Percentiles rank a stretch among this genome's conserved stretches.
Evolutionary conservation across 2,888 invertebrate genomes (phyloP).

Genomic region (Andrena bucephala): DNA sequence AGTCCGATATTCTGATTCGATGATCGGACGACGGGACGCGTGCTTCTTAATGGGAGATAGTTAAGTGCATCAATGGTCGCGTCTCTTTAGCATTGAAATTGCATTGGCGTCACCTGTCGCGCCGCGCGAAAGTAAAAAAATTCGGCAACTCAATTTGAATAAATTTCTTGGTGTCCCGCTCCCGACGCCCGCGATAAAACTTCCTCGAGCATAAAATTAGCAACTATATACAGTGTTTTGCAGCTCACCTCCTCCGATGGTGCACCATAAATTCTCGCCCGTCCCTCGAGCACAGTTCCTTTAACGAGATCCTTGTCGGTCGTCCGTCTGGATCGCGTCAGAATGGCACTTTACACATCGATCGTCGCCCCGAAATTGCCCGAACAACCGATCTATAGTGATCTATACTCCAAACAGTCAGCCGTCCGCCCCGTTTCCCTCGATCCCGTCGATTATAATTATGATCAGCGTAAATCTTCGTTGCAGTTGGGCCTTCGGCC

Average conservation of each 20-base stretch:
- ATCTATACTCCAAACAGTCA: not conserved
- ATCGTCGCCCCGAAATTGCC: not conserved
- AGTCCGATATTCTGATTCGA: constrained; percentile 39
- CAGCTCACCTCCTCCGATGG: constrained; percentile 53
- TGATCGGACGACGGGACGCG: constrained; percentile 22
- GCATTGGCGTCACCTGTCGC: constrained; percentile 51
- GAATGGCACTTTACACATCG: not conserved
- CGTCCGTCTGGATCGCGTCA: constrained; percentile 8
- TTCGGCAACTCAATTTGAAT: constrained; percentile 65
- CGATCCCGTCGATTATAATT: constrained; percentile 32
- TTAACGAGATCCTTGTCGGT: constrained; percentile 43
- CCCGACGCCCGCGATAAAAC: constrained; percentile 19
- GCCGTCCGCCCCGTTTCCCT: not conserved
- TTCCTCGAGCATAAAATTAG: constrained; percentile 59
- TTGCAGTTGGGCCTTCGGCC: constrained; percentile 3
- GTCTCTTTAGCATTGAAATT: constrained; percentile 56
- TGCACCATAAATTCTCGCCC: constrained; percentile 35
- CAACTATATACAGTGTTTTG: constrained; percentile 29
- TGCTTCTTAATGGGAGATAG: constrained; percentile 39
- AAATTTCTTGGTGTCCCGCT: constrained; percentile 50
- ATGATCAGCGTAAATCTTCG: constrained; percentile 28
- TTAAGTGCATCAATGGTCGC: constrained; percentile 34
- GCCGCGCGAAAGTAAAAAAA: constrained; percentile 35
- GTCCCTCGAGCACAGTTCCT: not conserved
- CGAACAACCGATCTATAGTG: not conserved